Evolutionary conservation across 2,113 vertebrate species (phyloP), one percentile per base, ranked within the genome.

Genomic region (Amphilophus citrinellus): DNA sequence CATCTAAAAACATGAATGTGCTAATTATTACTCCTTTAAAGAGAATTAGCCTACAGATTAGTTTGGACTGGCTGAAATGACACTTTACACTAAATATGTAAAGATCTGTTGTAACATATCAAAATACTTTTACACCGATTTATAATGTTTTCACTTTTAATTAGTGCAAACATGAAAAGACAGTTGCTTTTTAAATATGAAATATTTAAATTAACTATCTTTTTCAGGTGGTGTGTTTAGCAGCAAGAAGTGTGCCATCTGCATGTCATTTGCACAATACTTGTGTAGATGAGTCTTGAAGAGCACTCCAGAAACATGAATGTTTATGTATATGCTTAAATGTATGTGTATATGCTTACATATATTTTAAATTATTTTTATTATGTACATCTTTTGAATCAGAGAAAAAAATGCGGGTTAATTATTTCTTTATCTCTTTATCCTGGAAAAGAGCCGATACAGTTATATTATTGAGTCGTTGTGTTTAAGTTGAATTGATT

Each of bases 21-120:
- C 22, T 68, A 11, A 50, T 68, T 50, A 68, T 50, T 30, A 68
- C 42, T 47, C 44, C 22, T 68, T 68, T 10, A 44, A 14, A 44
- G 13, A 2, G 5, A 9, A 18, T 50, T 68, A 50, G 42, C 42
- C 42, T 50, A 68, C 9, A 50, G 22, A 68, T 30, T 18, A 2
- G 3, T 71, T 50, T 30, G 65, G 42, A 71, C 22, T 0, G 18
- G 42, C 47, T 68, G 10, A 71, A 71, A 68, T 68, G 42, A 47
- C 39, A 18, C 63, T 47, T 68, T 39, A 39, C 9, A 39, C 42
- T 30, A 7, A 3, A 0, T 27, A 0, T 0, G 3, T 30, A 47
- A 30, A 24, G 24, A 66, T 44, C 10, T 10, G 6, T 24, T 66
- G n/a, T 15, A 66, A 66, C 63, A 17, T 65, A 37, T 24, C 37